These are phyloP conservation scores for Macroteleia sp. DNA, from an alignment of 2,888 invertebrate species.

Conservation along the genomic window DNA sequence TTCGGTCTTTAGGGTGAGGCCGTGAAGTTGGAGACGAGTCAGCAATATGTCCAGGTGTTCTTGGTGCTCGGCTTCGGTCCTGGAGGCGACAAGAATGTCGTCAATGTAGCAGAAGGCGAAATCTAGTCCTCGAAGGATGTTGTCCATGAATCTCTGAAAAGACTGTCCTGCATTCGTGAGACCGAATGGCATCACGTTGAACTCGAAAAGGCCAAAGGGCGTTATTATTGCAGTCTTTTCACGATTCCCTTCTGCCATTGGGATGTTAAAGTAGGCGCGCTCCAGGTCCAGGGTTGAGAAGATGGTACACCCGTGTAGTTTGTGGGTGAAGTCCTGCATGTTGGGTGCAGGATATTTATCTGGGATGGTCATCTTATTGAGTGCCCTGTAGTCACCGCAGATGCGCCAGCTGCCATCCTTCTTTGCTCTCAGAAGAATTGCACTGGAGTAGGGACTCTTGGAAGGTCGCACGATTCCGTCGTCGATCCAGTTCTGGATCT, in stretches of 20 bases:
- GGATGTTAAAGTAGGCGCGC: slow-evolving; percentile 18
- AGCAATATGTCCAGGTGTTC: neutral
- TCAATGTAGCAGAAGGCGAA: slow-evolving; percentile 12
- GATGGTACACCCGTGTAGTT: neutral
- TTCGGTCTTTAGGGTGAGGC: neutral
- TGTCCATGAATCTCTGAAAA: slow-evolving; percentile 3
- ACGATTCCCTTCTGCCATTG: neutral
- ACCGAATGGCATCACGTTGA: neutral
- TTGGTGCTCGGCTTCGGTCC: neutral
- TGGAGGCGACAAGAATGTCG: neutral
- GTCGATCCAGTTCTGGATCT: too few relatives aligned
- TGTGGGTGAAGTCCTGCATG: neutral
- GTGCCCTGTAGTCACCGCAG: slow-evolving; percentile 3
- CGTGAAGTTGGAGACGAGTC: too few relatives aligned
- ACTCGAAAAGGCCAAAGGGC: too few relatives aligned
- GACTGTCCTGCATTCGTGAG: neutral
- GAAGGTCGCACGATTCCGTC: slow-evolving; percentile 11
- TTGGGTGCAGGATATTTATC: neutral
- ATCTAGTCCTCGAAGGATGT: neutral
- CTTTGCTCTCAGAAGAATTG: neutral
- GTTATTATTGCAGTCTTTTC: neutral
- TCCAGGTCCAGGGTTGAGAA: slow-evolving; percentile 8
- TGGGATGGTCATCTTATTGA: neutral
- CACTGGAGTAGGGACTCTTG: slow-evolving; percentile 10
- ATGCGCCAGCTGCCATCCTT: slow-evolving; percentile 14